Percentiles rank a stretch among this genome's conserved stretches.
phyloP scores from a whole-genome alignment of 2,797 vertebrate species.

The Heliangelus exortis region DNA sequence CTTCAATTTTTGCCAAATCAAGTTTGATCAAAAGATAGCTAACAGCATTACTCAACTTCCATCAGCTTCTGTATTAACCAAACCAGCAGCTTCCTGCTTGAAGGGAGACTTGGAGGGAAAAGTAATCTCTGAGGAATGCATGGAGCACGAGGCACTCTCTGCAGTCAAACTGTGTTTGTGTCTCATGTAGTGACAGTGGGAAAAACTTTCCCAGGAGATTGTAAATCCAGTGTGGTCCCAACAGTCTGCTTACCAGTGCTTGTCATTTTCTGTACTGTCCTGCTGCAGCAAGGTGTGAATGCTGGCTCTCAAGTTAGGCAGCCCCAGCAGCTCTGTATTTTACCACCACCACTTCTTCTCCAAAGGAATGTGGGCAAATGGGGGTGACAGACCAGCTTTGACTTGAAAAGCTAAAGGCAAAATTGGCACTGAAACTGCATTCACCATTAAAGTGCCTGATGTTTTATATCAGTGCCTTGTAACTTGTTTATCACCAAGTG shows the following conservation, averaged over 20 bases:
- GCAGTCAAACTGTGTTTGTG: background rate
- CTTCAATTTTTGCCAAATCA: conserved; percentile 36
- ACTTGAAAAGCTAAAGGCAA: background rate
- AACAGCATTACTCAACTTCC: conserved; percentile 4
- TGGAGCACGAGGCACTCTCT: background rate
- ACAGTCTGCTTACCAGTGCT: background rate
- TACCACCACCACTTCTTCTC: background rate
- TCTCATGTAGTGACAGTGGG: background rate
- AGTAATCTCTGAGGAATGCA: background rate
- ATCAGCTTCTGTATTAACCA: background rate
- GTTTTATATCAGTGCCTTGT: background rate
- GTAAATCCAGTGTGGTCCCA: background rate
- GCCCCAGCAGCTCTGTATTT: background rate
- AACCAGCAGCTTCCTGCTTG: background rate
- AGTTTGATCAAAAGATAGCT: background rate
- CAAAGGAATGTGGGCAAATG: background rate
- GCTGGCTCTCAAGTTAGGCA: background rate
- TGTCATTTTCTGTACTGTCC: background rate
- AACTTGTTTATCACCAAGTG: background rate
- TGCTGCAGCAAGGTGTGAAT: background rate
- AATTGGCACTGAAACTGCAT: background rate
- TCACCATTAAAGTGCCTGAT: background rate
- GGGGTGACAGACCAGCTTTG: background rate
- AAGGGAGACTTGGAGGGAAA: background rate
- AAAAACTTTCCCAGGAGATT: background rate